phyloP scores from a whole-genome alignment of 2,113 vertebrate genomes.

The Crocuta crocuta region DNA sequence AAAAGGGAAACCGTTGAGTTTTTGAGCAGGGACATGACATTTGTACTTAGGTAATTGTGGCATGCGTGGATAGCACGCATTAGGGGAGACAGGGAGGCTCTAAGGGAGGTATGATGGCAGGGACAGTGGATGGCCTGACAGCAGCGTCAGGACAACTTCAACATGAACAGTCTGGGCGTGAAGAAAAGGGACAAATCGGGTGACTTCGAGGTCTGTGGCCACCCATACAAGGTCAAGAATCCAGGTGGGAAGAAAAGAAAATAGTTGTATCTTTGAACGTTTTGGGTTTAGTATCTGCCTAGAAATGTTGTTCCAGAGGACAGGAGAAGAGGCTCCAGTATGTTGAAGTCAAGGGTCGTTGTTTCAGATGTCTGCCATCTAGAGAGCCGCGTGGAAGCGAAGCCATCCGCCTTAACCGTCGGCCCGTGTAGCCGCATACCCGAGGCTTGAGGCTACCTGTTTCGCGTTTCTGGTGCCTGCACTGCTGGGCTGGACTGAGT shows the following conservation, averaged over 20 bases:
- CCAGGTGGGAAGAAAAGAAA: neutral
- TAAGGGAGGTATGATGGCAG: neutral
- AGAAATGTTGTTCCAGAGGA: neutral
- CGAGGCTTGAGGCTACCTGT: neutral
- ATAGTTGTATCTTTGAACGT: neutral
- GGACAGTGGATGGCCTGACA: neutral
- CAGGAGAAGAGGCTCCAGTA: neutral
- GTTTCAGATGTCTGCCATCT: neutral
- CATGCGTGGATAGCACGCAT: neutral
- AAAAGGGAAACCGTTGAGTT: neutral
- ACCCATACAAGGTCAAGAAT: neutral
- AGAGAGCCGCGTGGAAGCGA: neutral
- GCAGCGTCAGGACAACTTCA: neutral
- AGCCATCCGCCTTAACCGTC: neutral
- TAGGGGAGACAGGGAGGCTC: neutral
- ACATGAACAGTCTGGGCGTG: neutral
- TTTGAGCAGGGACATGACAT: neutral
- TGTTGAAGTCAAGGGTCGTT: neutral
- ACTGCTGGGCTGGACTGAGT: neutral
- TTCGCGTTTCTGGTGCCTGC: neutral
- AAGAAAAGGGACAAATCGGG: neutral
- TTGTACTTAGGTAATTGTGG: neutral
- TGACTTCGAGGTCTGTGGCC: neutral
- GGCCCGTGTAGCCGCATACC: neutral
- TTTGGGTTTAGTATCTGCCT: neutral